These are phyloP conservation scores for Acleris laterana DNA, from an alignment of 2,888 invertebrate species.

Conservation along the genomic window DNA sequence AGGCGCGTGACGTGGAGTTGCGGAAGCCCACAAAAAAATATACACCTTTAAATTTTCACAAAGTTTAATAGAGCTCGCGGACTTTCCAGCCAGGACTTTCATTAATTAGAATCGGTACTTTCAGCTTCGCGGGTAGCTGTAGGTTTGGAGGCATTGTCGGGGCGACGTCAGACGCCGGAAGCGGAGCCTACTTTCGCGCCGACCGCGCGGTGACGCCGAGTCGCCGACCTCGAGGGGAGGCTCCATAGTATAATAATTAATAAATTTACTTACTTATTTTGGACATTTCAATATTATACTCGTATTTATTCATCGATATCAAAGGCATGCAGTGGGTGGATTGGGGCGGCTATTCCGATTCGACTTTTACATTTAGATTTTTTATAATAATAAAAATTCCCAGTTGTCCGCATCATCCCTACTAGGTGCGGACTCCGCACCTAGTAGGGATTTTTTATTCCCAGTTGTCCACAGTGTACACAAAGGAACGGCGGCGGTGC, in stretches of 20 bases:
- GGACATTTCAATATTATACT: constrained; percentile 16
- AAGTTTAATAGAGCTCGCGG: too few relatives aligned
- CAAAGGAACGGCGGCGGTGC: too few relatives aligned
- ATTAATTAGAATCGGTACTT: constrained; percentile 18
- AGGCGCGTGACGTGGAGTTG: too few relatives aligned
- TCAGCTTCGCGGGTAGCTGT: constrained; percentile 11
- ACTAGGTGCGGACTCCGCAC: too few relatives aligned
- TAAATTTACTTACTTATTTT: constrained; percentile 11
- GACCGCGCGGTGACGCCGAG: constrained; percentile 63
- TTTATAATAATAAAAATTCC: too few relatives aligned
- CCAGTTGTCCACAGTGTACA: too few relatives aligned
- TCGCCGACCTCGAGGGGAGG: constrained; percentile 44
- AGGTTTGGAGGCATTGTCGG: constrained; percentile 22
- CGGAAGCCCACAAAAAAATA: too few relatives aligned
- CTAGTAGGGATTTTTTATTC: too few relatives aligned
- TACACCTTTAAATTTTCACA: not conserved
- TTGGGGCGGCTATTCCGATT: too few relatives aligned
- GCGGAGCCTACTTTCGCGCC: constrained; percentile 68
- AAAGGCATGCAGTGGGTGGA: not conserved
- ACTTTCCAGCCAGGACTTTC: not conserved
- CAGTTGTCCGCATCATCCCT: too few relatives aligned
- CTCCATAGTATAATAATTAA: constrained; percentile 10
- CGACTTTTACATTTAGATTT: too few relatives aligned
- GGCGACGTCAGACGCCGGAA: constrained; percentile 54
- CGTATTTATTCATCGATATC: constrained; percentile 12